Evolutionary conservation across 2,113 vertebrate species (phyloP).

Genomic region (Centropus unirufus): DNA sequence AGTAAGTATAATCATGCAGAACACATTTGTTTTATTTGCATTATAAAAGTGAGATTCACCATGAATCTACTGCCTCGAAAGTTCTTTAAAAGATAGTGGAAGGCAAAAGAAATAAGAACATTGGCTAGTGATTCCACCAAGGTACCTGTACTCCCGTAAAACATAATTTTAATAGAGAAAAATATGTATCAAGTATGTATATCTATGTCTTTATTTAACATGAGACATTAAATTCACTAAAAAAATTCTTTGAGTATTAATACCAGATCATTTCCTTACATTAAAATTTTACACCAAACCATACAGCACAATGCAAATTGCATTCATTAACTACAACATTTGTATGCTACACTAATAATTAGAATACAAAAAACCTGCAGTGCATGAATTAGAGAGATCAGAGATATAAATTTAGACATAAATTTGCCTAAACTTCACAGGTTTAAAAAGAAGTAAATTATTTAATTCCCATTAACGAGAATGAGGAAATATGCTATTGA

Average conservation of each 20-base stretch:
- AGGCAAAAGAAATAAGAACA: neutral
- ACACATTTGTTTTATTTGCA: conserved; percentile 20
- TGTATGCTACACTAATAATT: neutral
- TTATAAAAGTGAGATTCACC: neutral
- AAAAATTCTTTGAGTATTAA: neutral
- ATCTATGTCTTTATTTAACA: neutral
- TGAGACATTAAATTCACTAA: neutral
- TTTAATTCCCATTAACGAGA: conserved; percentile 77
- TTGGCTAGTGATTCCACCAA: neutral
- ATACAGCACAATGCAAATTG: neutral
- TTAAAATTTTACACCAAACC: neutral
- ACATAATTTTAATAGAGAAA: neutral
- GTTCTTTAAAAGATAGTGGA: neutral
- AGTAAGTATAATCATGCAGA: neutral
- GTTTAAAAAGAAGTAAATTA: conserved; percentile 53
- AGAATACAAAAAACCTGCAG: neutral
- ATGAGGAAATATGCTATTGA: conserved; percentile 62
- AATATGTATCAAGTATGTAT: neutral
- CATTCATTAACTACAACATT: neutral
- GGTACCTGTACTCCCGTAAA: neutral
- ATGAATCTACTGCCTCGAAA: neutral
- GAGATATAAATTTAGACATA: neutral
- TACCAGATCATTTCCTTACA: neutral
- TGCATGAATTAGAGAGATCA: neutral
- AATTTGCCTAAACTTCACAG: conserved; percentile 61